These are phyloP conservation scores for Hecatera dysodea DNA, from an alignment of 2,888 invertebrate genomes.

Conservation along the genomic window DNA sequence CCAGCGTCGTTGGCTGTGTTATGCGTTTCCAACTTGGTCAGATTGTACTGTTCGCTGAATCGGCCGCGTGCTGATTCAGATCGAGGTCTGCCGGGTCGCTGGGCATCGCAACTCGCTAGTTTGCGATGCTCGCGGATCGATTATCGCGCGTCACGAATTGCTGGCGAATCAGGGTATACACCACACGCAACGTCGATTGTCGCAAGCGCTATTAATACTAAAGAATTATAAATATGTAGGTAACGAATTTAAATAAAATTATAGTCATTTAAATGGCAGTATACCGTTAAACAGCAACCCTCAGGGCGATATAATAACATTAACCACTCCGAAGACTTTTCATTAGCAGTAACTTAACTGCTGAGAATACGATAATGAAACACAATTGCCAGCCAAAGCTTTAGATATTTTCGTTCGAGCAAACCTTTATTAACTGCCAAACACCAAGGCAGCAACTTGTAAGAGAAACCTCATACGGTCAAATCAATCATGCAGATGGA, in stretches of 20 bases:
- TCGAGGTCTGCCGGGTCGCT: conserved; percentile 84
- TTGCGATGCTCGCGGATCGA: conserved; percentile 80
- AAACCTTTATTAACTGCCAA: conserved; percentile 52
- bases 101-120: conserved; percentile 71
- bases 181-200: conserved; percentile 69
- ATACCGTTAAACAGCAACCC: conserved; percentile 68
- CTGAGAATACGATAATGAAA: conserved; percentile 73
- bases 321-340: conserved; percentile 79
- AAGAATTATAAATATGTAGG: conserved; percentile 5
- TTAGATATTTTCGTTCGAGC: conserved; percentile 68
- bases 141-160: conserved; percentile 79
- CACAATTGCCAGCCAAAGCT: conserved; percentile 70
- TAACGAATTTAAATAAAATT: conserved; percentile 36
- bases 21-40: conserved; percentile 77
- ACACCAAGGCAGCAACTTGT: conserved; percentile 57
- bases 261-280: conserved; percentile 41
- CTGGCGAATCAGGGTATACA: conserved; percentile 72
- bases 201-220: conserved; percentile 59
- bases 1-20: conserved; percentile 61
- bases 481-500: conserved; percentile 70
- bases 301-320: conserved; percentile 78
- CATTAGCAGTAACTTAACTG: conserved; percentile 86
- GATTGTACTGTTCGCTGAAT: conserved; percentile 79
- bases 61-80: conserved; percentile 85
- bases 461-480: conserved; percentile 64